These are phyloP conservation scores for Ciconia nigra DNA, from an alignment of 2,797 vertebrate species.

Conservation along the genomic window DNA sequence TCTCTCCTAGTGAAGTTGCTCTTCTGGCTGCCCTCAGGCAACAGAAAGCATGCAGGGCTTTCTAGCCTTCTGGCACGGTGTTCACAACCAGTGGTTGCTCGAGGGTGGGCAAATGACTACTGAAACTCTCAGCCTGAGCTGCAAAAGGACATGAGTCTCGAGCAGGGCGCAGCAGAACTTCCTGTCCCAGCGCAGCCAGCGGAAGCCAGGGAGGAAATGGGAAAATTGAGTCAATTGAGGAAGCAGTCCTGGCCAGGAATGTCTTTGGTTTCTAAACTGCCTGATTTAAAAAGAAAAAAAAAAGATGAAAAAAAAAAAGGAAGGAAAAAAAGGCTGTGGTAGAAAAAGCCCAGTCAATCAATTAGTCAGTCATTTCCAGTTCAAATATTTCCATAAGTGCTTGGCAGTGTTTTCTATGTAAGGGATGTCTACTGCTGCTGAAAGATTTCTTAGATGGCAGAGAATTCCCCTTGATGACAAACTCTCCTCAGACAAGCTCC, in stretches of 20 bases:
- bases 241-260: not conserved
- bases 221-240: not conserved
- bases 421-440: not conserved
- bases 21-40: not conserved
- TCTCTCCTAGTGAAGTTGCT: not conserved
- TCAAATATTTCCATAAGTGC: slow-evolving; percentile 35
- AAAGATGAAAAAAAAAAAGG: not conserved
- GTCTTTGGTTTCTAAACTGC: not conserved
- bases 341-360: slow-evolving; percentile 27
- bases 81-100: not conserved
- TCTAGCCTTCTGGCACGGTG: not conserved
- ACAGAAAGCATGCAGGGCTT: not conserved
- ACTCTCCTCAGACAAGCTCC: slow-evolving; percentile 17
- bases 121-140: not conserved
- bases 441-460: slow-evolving; percentile 45
- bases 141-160: not conserved
- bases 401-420: slow-evolving; percentile 13
- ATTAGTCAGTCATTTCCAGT: slow-evolving; percentile 31
- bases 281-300: not conserved
- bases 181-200: not conserved
- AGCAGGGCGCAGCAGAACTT: not conserved
- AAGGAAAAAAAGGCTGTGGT: not conserved
- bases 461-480: slow-evolving; percentile 42
- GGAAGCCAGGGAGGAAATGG: not conserved
- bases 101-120: not conserved